Percentiles rank a stretch among this genome's conserved stretches.
These are phyloP conservation scores for Eriocheir sinensis DNA, from an alignment of 1,140 invertebrate species.

Conservation along the genomic window DNA sequence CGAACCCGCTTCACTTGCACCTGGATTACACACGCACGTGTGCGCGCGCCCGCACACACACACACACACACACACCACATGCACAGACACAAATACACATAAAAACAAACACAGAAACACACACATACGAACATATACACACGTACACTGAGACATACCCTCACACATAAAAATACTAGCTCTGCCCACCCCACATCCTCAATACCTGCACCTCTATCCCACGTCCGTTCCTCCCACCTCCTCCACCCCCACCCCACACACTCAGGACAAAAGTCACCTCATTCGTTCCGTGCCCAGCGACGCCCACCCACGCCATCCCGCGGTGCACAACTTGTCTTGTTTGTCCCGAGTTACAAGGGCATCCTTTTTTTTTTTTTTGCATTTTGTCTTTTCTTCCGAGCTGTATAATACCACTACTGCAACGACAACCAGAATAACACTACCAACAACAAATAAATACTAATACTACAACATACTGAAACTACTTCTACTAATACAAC, in stretches of 20 bases:
- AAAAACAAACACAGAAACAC: background rate
- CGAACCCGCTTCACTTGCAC: no score
- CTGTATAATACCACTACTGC: no score
- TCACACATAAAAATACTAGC: no score
- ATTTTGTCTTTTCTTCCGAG: no score
- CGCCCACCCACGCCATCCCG: background rate
- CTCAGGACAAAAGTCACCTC: no score
- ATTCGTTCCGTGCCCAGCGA: constrained; percentile 1
- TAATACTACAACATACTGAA: no score
- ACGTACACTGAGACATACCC: background rate
- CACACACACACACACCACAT: background rate
- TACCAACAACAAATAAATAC: no score
- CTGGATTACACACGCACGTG: no score
- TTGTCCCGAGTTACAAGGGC: background rate
- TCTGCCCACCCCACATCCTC: background rate
- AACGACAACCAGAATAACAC: no score
- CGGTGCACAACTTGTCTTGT: background rate
- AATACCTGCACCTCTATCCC: background rate
- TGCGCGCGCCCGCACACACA: no score
- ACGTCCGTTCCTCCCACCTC: background rate
- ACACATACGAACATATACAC: background rate
- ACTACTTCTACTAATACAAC: no score
- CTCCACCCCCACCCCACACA: no score
- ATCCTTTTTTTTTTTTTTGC: background rate
- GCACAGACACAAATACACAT: background rate